Percentiles rank a stretch among this genome's conserved stretches.
These are phyloP conservation scores for Manduca sexta DNA, from an alignment of 1,140 invertebrate genomes.

Conservation along the genomic window DNA sequence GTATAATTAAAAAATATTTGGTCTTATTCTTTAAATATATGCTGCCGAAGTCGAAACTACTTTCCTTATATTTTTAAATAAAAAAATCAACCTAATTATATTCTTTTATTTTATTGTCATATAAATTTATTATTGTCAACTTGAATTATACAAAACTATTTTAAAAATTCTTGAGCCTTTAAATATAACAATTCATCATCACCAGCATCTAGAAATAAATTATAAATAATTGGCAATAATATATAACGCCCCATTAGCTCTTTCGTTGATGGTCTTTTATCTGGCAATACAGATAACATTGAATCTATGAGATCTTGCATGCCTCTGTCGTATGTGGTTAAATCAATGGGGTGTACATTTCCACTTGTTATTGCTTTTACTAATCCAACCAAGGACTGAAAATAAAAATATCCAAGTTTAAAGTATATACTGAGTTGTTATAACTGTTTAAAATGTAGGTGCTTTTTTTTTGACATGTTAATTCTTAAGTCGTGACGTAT, in stretches of 20 bases:
- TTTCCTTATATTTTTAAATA: slow-evolving; percentile 2
- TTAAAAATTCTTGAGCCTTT: slow-evolving; percentile 21
- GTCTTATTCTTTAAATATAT: no score
- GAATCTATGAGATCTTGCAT: slow-evolving; percentile 71
- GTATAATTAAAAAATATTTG: no score
- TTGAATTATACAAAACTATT: not conserved
- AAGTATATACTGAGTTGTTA: no score
- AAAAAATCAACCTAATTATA: slow-evolving; percentile 7
- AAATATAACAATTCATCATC: slow-evolving; percentile 48
- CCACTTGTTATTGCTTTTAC: slow-evolving; percentile 72
- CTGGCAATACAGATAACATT: slow-evolving; percentile 68
- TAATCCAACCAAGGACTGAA: slow-evolving; percentile 68
- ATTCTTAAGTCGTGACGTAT: no score
- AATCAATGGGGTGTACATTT: slow-evolving; percentile 67
- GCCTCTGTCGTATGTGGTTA: slow-evolving; percentile 59
- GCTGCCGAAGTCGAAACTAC: no score
- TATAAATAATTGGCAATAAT: slow-evolving; percentile 57
- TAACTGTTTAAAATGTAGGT: no score
- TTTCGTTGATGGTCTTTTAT: slow-evolving; percentile 64
- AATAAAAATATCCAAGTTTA: slow-evolving; percentile 8
- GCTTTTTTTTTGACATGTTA: no score
- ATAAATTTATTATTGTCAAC: not conserved
- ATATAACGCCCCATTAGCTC: slow-evolving; percentile 60
- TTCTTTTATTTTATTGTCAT: slow-evolving; percentile 3
- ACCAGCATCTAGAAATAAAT: slow-evolving; percentile 52